phyloP scores from a whole-genome alignment of 1,140 invertebrate species.

The Philotrypesis tridentata region DNA sequence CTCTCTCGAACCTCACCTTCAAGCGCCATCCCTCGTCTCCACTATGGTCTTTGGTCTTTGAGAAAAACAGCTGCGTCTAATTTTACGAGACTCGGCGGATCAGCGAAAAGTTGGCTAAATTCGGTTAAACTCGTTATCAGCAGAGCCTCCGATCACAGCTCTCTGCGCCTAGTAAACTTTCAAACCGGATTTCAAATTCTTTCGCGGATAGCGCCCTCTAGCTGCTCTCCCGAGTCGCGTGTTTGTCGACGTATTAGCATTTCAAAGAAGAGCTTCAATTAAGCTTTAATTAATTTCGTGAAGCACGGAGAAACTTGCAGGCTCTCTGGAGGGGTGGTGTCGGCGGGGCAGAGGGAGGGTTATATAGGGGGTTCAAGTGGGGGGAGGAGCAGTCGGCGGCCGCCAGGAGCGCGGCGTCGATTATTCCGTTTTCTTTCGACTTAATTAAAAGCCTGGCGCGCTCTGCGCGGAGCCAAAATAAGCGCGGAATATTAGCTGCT shows the following conservation, averaged over 20 bases:
- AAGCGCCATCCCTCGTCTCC: neutral
- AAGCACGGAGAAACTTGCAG: conserved; percentile 50
- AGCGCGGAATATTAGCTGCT: conserved; percentile 63
- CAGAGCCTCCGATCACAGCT: neutral
- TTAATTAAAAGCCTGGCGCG: conserved; percentile 71
- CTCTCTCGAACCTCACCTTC: neutral
- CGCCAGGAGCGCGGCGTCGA: conserved; percentile 52
- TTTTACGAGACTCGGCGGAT: neutral
- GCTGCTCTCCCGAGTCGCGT: conserved; percentile 55
- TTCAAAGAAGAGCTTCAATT: conserved; percentile 74
- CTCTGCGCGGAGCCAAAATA: conserved; percentile 59
- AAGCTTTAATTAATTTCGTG: conserved; percentile 73
- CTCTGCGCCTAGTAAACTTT: conserved; percentile 10
- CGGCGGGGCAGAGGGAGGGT: conserved; percentile 11
- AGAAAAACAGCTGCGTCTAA: too few relatives aligned
- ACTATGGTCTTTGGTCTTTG: too few relatives aligned
- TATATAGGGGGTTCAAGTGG: conserved; percentile 1
- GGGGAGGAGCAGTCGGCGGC: conserved; percentile 10
- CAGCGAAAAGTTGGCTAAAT: conserved; percentile 1
- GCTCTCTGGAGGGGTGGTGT: neutral
- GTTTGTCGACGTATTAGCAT: conserved; percentile 73
- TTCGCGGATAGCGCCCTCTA: conserved; percentile 54
- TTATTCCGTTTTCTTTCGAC: conserved; percentile 69
- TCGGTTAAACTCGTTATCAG: conserved; percentile 45
- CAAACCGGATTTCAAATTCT: conserved; percentile 58